These are phyloP conservation scores for Drosophila algonquin DNA, from an alignment of 2,888 invertebrate genomes.

Conservation along the genomic window DNA sequence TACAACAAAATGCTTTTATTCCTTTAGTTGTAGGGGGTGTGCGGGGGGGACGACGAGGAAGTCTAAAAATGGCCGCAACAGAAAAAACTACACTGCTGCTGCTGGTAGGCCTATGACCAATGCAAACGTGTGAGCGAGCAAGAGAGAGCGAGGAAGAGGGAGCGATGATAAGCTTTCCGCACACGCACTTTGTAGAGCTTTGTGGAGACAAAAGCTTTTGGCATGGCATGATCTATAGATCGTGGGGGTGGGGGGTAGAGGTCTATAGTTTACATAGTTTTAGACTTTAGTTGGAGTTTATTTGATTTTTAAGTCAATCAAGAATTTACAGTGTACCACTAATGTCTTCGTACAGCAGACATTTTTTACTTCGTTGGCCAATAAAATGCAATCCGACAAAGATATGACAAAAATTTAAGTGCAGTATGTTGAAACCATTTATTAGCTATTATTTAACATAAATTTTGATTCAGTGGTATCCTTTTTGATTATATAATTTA, in stretches of 20 bases:
- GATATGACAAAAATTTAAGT: too few species aligned
- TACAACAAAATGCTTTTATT: slow-evolving; percentile 55
- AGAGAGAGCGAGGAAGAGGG: slow-evolving; percentile 5
- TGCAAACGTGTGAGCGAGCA: slow-evolving; percentile 46
- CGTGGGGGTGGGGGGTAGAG: background rate
- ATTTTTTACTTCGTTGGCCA: too few species aligned
- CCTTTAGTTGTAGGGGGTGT: background rate
- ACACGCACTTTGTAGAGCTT: slow-evolving; percentile 62
- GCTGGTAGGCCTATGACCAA: slow-evolving; percentile 23
- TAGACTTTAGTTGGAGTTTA: background rate
- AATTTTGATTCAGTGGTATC: too few species aligned
- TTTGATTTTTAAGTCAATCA: slow-evolving; percentile 2
- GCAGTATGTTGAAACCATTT: too few species aligned
- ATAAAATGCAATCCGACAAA: too few species aligned
- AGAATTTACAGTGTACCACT: too few species aligned
- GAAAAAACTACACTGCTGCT: slow-evolving; percentile 22
- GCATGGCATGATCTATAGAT: slow-evolving; percentile 14
- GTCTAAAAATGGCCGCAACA: slow-evolving; percentile 48
- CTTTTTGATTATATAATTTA: too few species aligned
- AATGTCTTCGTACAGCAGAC: too few species aligned
- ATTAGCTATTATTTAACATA: too few species aligned
- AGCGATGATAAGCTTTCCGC: slow-evolving; percentile 26
- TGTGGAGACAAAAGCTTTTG: slow-evolving; percentile 51
- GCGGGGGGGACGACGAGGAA: slow-evolving; percentile 28
- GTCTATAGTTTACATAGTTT: background rate